These are phyloP conservation scores for Zalophus californianus DNA, from an alignment of 2,797 vertebrate genomes.

Conservation along the genomic window DNA sequence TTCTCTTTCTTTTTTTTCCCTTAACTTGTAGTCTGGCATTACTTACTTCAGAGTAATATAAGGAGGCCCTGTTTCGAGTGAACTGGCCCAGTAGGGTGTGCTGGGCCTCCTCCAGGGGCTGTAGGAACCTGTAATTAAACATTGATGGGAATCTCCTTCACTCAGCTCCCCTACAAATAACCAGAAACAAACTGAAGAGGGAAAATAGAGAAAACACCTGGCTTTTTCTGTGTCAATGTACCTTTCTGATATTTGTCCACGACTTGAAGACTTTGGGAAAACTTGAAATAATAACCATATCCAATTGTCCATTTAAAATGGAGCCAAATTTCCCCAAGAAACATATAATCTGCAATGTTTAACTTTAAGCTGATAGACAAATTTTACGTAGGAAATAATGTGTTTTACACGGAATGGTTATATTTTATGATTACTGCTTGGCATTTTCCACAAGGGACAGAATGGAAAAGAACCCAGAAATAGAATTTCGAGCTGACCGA, in stretches of 20 bases:
- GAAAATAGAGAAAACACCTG: not conserved
- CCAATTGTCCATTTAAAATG: not conserved
- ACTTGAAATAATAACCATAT: not conserved
- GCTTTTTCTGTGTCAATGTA: not conserved
- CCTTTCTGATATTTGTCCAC: not conserved
- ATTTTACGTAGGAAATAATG: not conserved
- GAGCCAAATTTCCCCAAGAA: not conserved
- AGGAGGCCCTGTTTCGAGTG: not conserved
- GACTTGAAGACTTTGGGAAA: not conserved
- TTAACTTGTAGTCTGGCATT: not conserved
- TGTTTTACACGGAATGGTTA: not conserved
- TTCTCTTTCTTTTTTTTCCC: not conserved
- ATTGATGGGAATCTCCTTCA: not conserved
- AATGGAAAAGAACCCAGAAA: not conserved
- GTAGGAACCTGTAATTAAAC: not conserved
- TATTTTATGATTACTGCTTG: not conserved
- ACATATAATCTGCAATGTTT: not conserved
- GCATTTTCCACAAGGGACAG: not conserved
- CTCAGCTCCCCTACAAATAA: not conserved
- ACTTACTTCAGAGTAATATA: not conserved
- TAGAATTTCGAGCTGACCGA: not conserved
- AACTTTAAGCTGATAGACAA: not conserved
- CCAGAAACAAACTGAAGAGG: not conserved
- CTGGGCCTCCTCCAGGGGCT: not conserved
- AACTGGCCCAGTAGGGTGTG: rapidly evolving